phyloP scores from a whole-genome alignment of 2,888 invertebrate species.

The Aleiodes leptofemur region DNA sequence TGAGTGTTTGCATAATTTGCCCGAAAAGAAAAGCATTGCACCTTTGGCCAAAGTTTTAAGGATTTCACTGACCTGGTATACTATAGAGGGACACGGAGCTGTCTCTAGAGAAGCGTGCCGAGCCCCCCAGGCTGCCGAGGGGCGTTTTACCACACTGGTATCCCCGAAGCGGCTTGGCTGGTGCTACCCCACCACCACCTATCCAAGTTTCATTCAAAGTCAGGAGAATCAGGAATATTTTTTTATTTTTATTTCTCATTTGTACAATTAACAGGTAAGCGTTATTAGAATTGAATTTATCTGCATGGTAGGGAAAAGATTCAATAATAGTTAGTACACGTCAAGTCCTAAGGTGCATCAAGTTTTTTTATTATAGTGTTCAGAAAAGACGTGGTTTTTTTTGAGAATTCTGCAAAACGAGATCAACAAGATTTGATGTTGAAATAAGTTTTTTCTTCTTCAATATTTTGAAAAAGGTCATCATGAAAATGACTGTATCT shows the following conservation, averaged over 20 bases:
- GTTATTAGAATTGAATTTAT: no score
- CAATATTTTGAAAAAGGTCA: no score
- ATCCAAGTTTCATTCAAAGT: conserved; percentile 68
- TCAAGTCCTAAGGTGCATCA: no score
- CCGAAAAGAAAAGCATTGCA: conserved; percentile 12
- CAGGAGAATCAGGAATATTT: conserved; percentile 61
- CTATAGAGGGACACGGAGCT: conserved; percentile 77
- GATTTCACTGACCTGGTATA: conserved; percentile 78
- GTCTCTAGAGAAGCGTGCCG: conserved; percentile 74
- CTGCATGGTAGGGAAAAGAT: no score
- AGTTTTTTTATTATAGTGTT: no score
- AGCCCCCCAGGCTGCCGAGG: conserved; percentile 74
- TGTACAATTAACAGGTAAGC: no score
- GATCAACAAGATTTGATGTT: no score
- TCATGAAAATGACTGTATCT: no score
- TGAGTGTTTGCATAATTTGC: conserved; percentile 31
- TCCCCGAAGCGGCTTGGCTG: conserved; percentile 80
- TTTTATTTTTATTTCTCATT: conserved; percentile 3
- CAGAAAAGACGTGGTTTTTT: no score
- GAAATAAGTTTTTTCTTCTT: no score
- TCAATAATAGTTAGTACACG: no score
- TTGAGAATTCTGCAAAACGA: no score
- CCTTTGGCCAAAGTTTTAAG: conserved; percentile 54
- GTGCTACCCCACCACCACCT: conserved; percentile 76
- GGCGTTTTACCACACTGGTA: conserved; percentile 76